phyloP scores from a whole-genome alignment of 1,140 invertebrate species.

The Drosophila bipectinata region DNA sequence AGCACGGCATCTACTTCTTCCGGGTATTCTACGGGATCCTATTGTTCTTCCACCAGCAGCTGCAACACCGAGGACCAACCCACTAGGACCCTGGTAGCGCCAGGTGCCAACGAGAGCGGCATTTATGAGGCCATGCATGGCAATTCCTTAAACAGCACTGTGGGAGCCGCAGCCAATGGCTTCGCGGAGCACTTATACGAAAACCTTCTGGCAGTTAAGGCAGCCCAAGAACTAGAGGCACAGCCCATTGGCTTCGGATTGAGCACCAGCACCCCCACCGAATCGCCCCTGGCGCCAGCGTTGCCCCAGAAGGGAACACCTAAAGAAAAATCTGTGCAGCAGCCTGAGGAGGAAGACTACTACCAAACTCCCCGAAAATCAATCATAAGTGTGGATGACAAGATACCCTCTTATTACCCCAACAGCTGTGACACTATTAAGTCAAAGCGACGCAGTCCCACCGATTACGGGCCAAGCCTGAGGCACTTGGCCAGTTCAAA shows the following conservation, averaged over 20 bases:
- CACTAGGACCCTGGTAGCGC: constrained; percentile 9
- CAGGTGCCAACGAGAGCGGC: constrained; percentile 58
- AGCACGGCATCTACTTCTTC: constrained; percentile 74
- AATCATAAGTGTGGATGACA: constrained; percentile 79
- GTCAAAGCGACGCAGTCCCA: constrained; percentile 64
- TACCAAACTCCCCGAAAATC: constrained; percentile 79
- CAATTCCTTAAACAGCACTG: constrained; percentile 43
- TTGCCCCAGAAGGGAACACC: constrained; percentile 58
- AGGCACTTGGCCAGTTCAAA: constrained; percentile 68
- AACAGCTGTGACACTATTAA: constrained; percentile 79
- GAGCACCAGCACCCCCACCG: constrained; percentile 79
- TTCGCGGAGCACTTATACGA: constrained; percentile 77
- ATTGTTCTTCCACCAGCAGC: constrained; percentile 70
- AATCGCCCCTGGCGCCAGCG: constrained; percentile 64
- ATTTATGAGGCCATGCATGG: constrained; percentile 72
- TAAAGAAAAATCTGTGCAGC: constrained; percentile 5
- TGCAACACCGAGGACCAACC: constrained; percentile 64
- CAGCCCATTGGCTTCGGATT: constrained; percentile 38
- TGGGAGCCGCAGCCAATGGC: constrained; percentile 21
- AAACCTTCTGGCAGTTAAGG: constrained; percentile 73
- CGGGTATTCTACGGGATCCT: constrained; percentile 76
- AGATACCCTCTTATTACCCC: constrained; percentile 82
- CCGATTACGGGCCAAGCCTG: constrained; percentile 36
- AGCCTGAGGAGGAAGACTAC: constrained; percentile 64
- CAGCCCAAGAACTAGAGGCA: constrained; percentile 69